Evolutionary conservation across 2,888 invertebrate genomes (phyloP).

Genomic region (Plemyria rubiginata): DNA sequence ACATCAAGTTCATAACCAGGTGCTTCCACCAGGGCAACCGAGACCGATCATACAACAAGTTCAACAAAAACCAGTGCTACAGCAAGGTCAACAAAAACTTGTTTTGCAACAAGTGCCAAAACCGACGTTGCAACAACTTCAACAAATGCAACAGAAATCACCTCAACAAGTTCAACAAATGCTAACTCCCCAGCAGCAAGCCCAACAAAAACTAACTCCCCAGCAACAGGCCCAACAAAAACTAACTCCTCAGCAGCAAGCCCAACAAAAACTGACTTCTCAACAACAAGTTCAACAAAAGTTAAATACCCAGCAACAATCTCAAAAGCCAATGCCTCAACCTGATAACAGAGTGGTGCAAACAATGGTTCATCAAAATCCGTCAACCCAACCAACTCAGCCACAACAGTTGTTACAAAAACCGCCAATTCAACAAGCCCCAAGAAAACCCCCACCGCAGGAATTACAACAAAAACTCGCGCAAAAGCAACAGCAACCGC

Average conservation of each 20-base stretch:
- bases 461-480: conserved; percentile 43
- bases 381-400: not conserved
- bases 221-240: not conserved
- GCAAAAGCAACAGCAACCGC: conserved; percentile 34
- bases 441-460: conserved; percentile 31
- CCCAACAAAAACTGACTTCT: not conserved
- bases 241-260: not conserved
- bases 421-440: conserved; percentile 37
- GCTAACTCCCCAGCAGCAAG: not conserved
- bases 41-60: not conserved
- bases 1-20: not conserved
- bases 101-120: not conserved
- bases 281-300: conserved; percentile 32
- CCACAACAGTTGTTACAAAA: conserved; percentile 35
- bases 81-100: not conserved
- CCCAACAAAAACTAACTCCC: not conserved
- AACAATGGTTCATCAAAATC: not conserved
- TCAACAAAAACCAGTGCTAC: conserved; percentile 1
- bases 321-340: not conserved
- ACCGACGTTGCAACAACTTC: conserved; percentile 3
- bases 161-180: conserved; percentile 5
- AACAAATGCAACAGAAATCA: conserved; percentile 8
- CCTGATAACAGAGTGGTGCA: not conserved
- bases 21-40: not conserved
- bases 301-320: conserved; percentile 33